Evolutionary conservation across 1,140 invertebrate species (phyloP).

Genomic region (Eulimnadia texana): DNA sequence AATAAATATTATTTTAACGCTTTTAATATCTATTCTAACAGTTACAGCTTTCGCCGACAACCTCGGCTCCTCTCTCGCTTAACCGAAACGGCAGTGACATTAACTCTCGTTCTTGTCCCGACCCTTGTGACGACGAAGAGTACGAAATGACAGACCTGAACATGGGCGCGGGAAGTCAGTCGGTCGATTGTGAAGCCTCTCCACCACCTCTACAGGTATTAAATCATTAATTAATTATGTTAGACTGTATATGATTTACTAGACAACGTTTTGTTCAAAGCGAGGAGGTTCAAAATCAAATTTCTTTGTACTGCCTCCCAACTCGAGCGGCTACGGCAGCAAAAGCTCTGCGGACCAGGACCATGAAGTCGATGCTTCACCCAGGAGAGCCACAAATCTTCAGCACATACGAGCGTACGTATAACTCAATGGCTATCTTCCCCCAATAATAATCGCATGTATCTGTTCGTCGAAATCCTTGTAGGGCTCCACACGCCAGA

Average conservation of each 20-base stretch:
- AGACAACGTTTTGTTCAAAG: neutral
- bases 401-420: neutral
- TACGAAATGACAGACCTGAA: constrained; percentile 5
- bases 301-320: constrained; percentile 11
- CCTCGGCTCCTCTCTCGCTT: neutral
- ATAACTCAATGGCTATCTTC: too few species aligned
- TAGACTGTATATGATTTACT: too few species aligned
- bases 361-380: constrained; percentile 1
- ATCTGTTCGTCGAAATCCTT: too few species aligned
- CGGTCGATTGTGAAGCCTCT: constrained; percentile 15
- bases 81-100: neutral
- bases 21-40: neutral
- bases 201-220: constrained; percentile 11
- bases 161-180: constrained; percentile 13
- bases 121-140: constrained; percentile 1
- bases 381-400: neutral
- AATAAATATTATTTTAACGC: too few species aligned
- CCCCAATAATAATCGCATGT: constrained; percentile 8
- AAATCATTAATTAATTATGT: too few species aligned
- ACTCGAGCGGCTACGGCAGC: neutral
- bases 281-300: constrained; percentile 14
- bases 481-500: constrained; percentile 42
- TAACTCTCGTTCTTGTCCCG: neutral
- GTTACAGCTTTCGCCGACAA: constrained; percentile 6
- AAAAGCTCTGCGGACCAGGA: constrained; percentile 20